Evolutionary conservation across 2,888 invertebrate genomes (phyloP).

Genomic region (Nemurella pictetii): DNA sequence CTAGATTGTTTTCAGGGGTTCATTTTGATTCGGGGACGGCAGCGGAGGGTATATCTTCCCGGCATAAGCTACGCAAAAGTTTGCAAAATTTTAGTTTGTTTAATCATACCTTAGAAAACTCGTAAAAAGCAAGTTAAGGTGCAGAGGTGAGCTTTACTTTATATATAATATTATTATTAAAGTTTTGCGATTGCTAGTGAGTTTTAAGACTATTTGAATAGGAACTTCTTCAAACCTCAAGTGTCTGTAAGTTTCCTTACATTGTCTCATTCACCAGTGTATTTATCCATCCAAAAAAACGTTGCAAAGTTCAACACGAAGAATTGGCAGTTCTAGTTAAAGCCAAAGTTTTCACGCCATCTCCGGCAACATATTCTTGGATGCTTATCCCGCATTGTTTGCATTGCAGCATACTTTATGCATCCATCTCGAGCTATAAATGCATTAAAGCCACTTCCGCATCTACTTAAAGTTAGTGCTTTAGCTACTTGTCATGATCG

Average conservation of each 20-base stretch:
- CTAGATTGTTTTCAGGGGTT: neutral
- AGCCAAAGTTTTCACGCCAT: neutral
- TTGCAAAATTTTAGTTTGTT: neutral
- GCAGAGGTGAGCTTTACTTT: neutral
- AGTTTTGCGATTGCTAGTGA: neutral
- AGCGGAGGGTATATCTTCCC: neutral
- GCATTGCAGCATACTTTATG: neutral
- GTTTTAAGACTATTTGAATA: neutral
- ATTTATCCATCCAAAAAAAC: neutral
- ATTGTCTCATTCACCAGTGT: neutral
- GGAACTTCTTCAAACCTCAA: neutral
- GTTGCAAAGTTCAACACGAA: neutral
- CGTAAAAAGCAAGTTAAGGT: neutral
- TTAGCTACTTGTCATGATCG: constrained; percentile 13
- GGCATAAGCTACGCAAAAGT: neutral
- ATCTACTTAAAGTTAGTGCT: neutral
- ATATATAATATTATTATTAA: neutral
- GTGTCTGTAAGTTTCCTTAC: neutral
- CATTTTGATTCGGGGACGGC: neutral
- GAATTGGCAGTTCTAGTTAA: neutral
- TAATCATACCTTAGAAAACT: neutral
- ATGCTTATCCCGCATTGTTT: neutral
- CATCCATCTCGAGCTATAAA: neutral
- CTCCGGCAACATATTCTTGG: neutral
- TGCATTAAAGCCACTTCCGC: neutral